Conservation (phyloP, 37 sponge, comb jelly and placozoan species). For the Beroe forskalii region DNA sequence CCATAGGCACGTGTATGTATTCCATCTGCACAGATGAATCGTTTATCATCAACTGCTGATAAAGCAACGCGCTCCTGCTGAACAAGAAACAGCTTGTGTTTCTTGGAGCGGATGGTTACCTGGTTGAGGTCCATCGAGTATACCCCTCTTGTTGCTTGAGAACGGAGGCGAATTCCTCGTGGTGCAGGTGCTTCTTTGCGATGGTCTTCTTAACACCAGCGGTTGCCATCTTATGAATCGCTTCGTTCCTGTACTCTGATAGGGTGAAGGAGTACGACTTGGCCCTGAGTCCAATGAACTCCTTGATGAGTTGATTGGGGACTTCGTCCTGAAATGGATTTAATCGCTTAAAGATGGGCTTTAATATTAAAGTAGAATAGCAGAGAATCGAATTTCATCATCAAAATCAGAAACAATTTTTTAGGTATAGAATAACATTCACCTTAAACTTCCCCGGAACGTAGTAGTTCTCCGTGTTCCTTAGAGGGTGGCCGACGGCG, state of each 20-base stretch:
- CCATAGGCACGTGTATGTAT: neutral
- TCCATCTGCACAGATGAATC: neutral
- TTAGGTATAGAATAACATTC: too few species aligned
- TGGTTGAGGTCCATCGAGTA: neutral
- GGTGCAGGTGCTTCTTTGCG: neutral
- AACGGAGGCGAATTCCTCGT: neutral
- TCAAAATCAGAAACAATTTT: too few species aligned
- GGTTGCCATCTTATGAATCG: neutral
- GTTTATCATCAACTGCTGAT: neutral
- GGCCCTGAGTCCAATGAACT: neutral
- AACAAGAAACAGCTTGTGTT: neutral
- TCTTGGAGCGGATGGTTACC: neutral
- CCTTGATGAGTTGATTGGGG: neutral
- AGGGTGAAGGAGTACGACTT: neutral
- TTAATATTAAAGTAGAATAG: too few species aligned
- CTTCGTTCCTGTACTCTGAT: neutral
- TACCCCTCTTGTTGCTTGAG: too few species aligned
- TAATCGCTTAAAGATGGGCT: too few species aligned
- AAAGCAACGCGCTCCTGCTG: neutral
- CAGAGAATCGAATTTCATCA: too few species aligned
- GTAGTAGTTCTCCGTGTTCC: neutral
- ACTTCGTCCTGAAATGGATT: neutral
- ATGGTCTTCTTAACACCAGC: neutral
- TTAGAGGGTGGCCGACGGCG: neutral
- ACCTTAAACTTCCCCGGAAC: conserved; percentile 15